A percentile compares a stretch with the other conserved stretches of the same genome.
phyloP scores from a whole-genome alignment of 2,888 invertebrate genomes.

The Caenorhabditis sp. region DNA sequence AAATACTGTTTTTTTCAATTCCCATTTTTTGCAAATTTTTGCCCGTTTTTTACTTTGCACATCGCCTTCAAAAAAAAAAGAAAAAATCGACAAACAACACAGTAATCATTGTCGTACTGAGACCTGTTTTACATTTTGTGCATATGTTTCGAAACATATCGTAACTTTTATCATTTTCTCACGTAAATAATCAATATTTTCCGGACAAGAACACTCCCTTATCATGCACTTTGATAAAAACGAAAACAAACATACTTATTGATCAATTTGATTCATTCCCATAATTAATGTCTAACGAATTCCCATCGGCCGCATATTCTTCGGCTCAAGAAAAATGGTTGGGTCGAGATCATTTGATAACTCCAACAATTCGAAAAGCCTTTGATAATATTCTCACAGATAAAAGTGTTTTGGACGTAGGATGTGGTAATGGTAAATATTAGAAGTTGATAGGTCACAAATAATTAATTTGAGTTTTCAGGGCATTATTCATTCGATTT shows the following conservation, averaged over 20 bases:
- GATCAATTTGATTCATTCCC: not conserved
- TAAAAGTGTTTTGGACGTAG: constrained; percentile 26
- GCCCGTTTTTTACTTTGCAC: no score
- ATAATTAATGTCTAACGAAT: not conserved
- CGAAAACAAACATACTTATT: not conserved
- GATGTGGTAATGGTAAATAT: constrained; percentile 35
- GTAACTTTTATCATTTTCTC: no score
- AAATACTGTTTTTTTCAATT: no score
- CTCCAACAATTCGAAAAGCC: constrained; percentile 17
- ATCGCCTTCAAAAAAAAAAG: no score
- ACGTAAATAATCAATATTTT: not conserved
- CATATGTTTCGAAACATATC: no score
- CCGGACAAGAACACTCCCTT: not conserved
- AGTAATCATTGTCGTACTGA: no score
- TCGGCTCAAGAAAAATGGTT: constrained; percentile 39
- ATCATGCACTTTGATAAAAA: not conserved
- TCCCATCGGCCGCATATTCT: constrained; percentile 27
- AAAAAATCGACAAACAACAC: no score
- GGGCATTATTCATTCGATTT: constrained; percentile 19
- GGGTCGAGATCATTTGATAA: constrained; percentile 23
- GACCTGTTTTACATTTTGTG: no score
- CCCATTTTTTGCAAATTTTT: no score
- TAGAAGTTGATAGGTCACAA: not conserved
- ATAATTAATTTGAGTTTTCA: constrained; percentile 14
- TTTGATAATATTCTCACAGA: constrained; percentile 3